These are phyloP conservation scores for Scomberomorus guttatus DNA, from an alignment of 2,797 vertebrate species.

Conservation along the genomic window DNA sequence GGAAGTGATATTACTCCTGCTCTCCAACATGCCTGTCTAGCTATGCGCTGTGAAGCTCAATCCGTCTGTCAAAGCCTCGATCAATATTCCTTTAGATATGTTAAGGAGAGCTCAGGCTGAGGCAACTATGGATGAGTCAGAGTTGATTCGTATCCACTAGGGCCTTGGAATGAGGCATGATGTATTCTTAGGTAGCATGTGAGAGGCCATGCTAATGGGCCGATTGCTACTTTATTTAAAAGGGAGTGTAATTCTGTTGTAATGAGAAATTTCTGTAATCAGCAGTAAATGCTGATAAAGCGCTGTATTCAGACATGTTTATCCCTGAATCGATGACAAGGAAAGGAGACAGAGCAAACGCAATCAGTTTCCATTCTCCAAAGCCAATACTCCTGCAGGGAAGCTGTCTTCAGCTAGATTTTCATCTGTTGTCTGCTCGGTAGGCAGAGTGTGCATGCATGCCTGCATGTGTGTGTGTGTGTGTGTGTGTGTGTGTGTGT, in stretches of 20 bases:
- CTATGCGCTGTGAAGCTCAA: slow-evolving; percentile 61
- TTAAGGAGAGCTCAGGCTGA: slow-evolving; percentile 65
- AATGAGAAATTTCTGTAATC: slow-evolving; percentile 71
- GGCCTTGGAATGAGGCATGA: slow-evolving; percentile 42
- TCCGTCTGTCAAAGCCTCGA: slow-evolving; percentile 67
- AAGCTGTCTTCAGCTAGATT: slow-evolving; percentile 75
- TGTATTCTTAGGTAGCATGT: slow-evolving; percentile 57
- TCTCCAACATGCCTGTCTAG: slow-evolving; percentile 58
- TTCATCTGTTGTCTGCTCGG: slow-evolving; percentile 76
- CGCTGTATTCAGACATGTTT: slow-evolving; percentile 69
- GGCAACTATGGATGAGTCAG: slow-evolving; percentile 64
- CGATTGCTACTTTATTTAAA: slow-evolving; percentile 67
- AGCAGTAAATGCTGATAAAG: slow-evolving; percentile 71
- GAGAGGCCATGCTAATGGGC: slow-evolving; percentile 50
- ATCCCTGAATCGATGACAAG: slow-evolving; percentile 77
- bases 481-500: slow-evolving; percentile 50
- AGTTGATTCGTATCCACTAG: slow-evolving; percentile 61
- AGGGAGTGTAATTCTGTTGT: slow-evolving; percentile 47
- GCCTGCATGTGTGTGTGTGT: slow-evolving; percentile 44
- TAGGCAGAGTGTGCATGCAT: slow-evolving; percentile 54
- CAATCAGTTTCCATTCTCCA: slow-evolving; percentile 78
- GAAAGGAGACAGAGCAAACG: slow-evolving; percentile 70
- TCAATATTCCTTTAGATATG: slow-evolving; percentile 78
- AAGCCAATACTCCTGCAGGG: slow-evolving; percentile 80
- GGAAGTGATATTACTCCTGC: slow-evolving; percentile 52